Base-by-base conservation (phyloP, 2,113 vertebrate species). In the Synodontis membranacea region DNA sequence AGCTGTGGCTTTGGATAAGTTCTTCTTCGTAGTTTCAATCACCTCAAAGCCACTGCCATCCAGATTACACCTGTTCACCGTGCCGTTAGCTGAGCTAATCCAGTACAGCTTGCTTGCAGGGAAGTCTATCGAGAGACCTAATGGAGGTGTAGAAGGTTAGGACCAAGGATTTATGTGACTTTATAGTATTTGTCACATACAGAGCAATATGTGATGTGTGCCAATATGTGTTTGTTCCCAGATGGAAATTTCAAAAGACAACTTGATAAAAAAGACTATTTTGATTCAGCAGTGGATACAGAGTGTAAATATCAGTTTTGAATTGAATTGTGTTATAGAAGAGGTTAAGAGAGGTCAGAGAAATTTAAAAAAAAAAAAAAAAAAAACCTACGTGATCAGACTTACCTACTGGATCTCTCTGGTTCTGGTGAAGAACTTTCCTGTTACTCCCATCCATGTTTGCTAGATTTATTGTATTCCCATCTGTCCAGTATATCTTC, bases 401-500 rank as follows among this genome's bases (percentile, higher is more conserved):
- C 95, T 96, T 95, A 99, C 98, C 98, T 90, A 97, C 92, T 88
- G 98, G 98, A 85, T 99, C 98, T 90, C 95, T 98, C 89, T 99
- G 98, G 91, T 98, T 99, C 91, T 98, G 97, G 91, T 97, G 97
- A 46, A 99, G 97, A 88, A 99, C 98, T 92, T 99, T 99, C 94
- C 96, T 98, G 92, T 98, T 99, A 91, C 96, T 98, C 75, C 98
- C 98, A 86, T 99, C 98, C 97, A 99, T 99, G 92, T 97, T 99
- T 88, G 98, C 98, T 95, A 98, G 94, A 92, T 99, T 99, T 92
- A 99, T 97, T 64, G 97, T 98, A 92, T 97, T 98, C 23, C 98
- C 97, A 93, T 99, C 98, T 0, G 96, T 99, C 98, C 98, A 99
- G 89, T 97, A 99, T 15, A 99, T 96, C 91, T 98, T 99, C 48